A percentile compares a stretch with the other conserved stretches of the same genome.
These are phyloP conservation scores for Xerus inauris DNA, from an alignment of 2,113 vertebrate species.

Conservation along the genomic window DNA sequence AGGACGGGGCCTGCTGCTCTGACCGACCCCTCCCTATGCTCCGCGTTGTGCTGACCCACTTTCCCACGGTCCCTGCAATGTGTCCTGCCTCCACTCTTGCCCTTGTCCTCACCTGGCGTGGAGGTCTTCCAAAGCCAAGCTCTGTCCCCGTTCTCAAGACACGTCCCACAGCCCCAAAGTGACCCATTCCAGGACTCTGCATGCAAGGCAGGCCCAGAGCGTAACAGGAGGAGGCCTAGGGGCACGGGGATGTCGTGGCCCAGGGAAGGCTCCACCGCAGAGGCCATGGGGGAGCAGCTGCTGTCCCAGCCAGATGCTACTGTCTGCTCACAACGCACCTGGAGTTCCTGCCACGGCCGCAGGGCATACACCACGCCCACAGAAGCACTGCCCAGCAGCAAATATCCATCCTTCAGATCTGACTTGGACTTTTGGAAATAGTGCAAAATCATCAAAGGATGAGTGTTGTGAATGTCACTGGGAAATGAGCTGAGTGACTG, in stretches of 20 bases:
- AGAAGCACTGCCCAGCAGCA: no score
- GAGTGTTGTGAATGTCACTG: no score
- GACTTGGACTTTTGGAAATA: neutral
- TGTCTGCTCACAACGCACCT: no score
- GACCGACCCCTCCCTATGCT: neutral
- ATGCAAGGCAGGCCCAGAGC: neutral
- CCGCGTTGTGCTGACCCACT: no score
- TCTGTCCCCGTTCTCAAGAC: neutral
- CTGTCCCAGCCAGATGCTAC: rapidly evolving
- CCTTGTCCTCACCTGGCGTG: neutral
- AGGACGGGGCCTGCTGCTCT: neutral
- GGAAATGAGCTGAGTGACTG: neutral
- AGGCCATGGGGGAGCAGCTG: neutral
- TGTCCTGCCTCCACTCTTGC: neutral
- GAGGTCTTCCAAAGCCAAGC: neutral
- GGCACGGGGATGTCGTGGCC: neutral
- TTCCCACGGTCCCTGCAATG: no score
- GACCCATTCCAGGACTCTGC: neutral
- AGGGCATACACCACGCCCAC: no score
- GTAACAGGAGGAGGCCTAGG: neutral
- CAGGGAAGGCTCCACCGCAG: neutral
- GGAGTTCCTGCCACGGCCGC: neutral
- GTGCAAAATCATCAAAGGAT: neutral
- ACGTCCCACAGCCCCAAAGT: neutral
- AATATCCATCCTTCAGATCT: neutral